Percentiles rank a stretch among this genome's conserved stretches.
Evolutionary conservation across 2,113 vertebrate genomes (phyloP).

Genomic region (Gracilinanus agilis): DNA sequence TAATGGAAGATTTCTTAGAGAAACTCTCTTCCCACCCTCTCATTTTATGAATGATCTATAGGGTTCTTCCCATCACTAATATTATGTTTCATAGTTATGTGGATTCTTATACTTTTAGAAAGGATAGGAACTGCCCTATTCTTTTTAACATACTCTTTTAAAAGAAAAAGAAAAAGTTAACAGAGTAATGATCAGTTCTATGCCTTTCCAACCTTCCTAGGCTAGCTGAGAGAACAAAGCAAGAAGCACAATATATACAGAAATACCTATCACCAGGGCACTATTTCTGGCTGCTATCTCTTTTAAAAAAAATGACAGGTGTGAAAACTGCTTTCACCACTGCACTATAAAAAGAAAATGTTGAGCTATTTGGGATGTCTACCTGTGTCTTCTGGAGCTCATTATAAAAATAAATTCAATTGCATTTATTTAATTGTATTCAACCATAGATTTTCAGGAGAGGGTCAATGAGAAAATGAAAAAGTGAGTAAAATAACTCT

Average conservation of each 20-base stretch:
- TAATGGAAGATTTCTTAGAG: neutral
- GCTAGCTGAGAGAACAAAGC: neutral
- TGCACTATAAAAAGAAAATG: neutral
- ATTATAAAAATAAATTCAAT: constrained; percentile 16
- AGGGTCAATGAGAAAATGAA: neutral
- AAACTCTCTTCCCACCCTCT: neutral
- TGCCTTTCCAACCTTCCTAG: neutral
- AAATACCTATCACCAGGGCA: constrained; percentile 20
- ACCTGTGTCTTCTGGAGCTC: neutral
- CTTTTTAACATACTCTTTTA: neutral
- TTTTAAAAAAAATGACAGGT: neutral
- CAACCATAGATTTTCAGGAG: neutral
- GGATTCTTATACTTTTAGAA: neutral
- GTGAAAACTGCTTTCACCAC: neutral
- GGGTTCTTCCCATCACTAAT: neutral
- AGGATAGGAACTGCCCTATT: neutral
- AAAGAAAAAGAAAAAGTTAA: neutral
- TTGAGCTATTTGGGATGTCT: constrained; percentile 6
- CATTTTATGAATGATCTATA: neutral
- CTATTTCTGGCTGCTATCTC: neutral
- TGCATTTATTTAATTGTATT: neutral
- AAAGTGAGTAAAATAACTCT: neutral
- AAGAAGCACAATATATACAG: neutral
- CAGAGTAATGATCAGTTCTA: neutral
- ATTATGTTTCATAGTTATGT: neutral